phyloP scores from a whole-genome alignment of 2,113 vertebrate species.

The Caracal caracal region DNA sequence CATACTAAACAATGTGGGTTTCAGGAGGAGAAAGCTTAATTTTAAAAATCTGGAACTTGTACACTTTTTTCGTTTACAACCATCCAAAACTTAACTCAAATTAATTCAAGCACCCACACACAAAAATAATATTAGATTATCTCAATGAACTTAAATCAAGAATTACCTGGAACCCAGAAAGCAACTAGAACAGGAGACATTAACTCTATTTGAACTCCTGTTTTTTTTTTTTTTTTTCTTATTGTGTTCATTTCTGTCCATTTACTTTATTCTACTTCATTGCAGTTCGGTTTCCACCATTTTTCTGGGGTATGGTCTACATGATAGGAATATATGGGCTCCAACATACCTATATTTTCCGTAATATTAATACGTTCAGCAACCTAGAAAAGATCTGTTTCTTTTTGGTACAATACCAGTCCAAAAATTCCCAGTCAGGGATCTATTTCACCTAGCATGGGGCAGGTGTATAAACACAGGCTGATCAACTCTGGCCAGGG shows the following conservation, averaged over 20 bases:
- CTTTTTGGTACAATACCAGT: not conserved
- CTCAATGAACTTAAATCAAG: not conserved
- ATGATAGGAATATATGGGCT: not conserved
- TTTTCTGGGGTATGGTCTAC: not conserved
- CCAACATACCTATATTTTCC: not conserved
- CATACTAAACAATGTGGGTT: not conserved
- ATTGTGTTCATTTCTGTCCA: not conserved
- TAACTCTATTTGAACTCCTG: not conserved
- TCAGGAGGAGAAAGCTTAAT: not conserved
- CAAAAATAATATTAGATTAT: not conserved
- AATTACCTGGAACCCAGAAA: not conserved
- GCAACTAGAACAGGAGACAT: not conserved
- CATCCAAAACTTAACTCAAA: not conserved
- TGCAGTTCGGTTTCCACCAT: not conserved
- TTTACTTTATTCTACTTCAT: not conserved
- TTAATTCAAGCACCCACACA: not conserved
- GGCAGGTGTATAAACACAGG: not conserved
- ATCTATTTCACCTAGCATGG: not conserved
- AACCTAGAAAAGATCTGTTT: not conserved
- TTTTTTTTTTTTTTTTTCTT: not conserved
- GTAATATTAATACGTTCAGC: not conserved
- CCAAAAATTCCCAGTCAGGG: not conserved
- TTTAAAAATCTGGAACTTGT: not conserved
- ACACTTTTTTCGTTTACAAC: not conserved
- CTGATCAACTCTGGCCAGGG: not conserved